phyloP scores from a whole-genome alignment of 2,888 invertebrate genomes.

The Heliconius cydno region DNA sequence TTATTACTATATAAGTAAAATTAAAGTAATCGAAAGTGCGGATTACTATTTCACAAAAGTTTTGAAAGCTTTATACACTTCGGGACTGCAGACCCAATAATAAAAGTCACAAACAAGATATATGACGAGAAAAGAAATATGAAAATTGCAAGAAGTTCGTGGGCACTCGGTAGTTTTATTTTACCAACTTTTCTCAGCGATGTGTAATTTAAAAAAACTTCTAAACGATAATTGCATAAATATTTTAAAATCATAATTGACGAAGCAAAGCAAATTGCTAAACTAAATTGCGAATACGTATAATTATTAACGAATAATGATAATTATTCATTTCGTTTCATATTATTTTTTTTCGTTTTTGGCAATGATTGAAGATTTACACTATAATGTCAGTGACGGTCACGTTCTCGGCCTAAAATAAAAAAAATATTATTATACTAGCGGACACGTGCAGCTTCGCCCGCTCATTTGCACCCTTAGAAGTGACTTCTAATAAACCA shows the following conservation, averaged over 20 bases:
- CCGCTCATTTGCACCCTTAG: no score
- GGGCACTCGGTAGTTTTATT: slow-evolving; percentile 39
- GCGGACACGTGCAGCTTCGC: no score
- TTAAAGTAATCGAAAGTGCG: slow-evolving; percentile 42
- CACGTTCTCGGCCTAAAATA: no score
- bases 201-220: neutral
- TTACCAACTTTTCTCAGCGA: slow-evolving; percentile 20
- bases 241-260: neutral
- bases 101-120: slow-evolving; percentile 52
- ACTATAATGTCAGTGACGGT: no score
- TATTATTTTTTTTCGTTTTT: no score
- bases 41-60: slow-evolving; percentile 43
- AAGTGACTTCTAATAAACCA: no score
- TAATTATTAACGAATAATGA: no score
- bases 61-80: slow-evolving; percentile 44
- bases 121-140: slow-evolving; percentile 54
- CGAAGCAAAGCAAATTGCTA: no score
- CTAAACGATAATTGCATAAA: neutral
- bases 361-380: no score
- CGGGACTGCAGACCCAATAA: slow-evolving; percentile 41
- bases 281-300: no score
- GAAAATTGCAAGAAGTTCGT: slow-evolving; percentile 53
- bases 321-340: no score
- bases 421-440: no score
- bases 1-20: neutral